Base-by-base conservation (phyloP, 2,113 vertebrate genomes). In the Donacobius atricapilla region DNA sequence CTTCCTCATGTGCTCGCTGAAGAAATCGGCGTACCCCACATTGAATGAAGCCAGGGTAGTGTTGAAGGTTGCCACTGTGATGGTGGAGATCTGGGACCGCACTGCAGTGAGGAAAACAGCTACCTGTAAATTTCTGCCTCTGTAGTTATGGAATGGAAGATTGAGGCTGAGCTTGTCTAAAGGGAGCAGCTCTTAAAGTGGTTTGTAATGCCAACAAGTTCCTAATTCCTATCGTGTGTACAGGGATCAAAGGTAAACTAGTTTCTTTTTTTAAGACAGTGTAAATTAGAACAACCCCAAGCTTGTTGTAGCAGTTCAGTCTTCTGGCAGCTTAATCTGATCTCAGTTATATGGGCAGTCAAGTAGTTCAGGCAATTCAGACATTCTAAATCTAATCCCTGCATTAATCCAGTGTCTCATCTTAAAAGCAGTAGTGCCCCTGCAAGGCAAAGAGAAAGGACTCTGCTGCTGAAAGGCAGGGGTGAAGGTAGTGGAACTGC, bases 61-160 rank as follows among this genome's bases (percentile, higher is more conserved):
- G 97, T 99, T 99, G 98, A 99, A 99, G 11, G 99, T 99, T 2
- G 99, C 99, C 97, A 99, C 99, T 10, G 99, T 99, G 95, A 99
- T 99, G 40, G 99, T 99, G 88, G 99, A 99, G 95, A 99, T 99
- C 98, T 99, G 99, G 35, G 99, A 99, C 31, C 99, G 98, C 47
- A 99, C 99, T 99, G 92, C 39, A 57, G 71, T 92, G 83, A 93
- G 24, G 42, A 91, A 93, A 95, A 83, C 6, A 60, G 24, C 15
- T 3, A 20, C 54, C 63, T 80, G 82, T 56, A 53, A 75, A 51
- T 84, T 70, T 64, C 37, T 22, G 4, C 33, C 30, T 72, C 63
- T 11, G 4, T 7, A 65, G 19, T 21, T 45, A 58, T 2, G 22
- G 39, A 44, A 69, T 9, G 10, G 58, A 57, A 61, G 51, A 57